Base-by-base conservation (phyloP, 2,113 vertebrate species). In the Pseudopipra pipra region DNA sequence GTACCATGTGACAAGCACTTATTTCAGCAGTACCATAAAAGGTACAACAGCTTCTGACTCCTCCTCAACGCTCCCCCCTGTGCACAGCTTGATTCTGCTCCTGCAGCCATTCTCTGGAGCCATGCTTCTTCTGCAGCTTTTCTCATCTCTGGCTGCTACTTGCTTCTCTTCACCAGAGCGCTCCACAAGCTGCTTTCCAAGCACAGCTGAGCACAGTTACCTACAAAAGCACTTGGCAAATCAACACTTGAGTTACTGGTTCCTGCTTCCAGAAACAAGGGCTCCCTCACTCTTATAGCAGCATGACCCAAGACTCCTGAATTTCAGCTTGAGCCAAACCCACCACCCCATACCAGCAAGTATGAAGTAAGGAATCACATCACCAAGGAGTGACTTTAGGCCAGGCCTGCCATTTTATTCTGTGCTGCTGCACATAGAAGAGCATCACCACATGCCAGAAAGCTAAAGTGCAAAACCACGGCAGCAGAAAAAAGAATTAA, bases 181-280 rank as follows among this genome's bases (percentile, higher is more conserved):
- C 28, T 37, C 62, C 3, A 1, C 28, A 70, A 83, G 35, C 44
- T 65, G 67, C 54, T 77, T 20, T 52, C 24, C 54, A 55, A 89
- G 55, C 68, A 85, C 46, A 87, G 37, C 23, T 25, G 23, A 56
- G 68, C 77, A 59, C 4, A 1, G 49, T 28, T 30, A 56, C 28
- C 66, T 56, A 52, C 28, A 47, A 31, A 68, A 72, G 17, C 3
- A 2, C 33, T 22, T 3, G 0, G 30, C 35, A 91, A 49, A 78
- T 0, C 3, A 24, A 85, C 39, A 75, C 24, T 12, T 20, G 16
- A 17, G 17, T 47, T 52, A 52, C 30, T 0, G 0, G 30, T 31
- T 43, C 52, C 55, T 56, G 18, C 24, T 47, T n/a, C 44, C 66
- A 84, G 43, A 75, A 87, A 35, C 2, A 1, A 47, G 12, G 33